phyloP scores from a whole-genome alignment of 2,888 invertebrate genomes.

The Trissolcus japonicus region DNA sequence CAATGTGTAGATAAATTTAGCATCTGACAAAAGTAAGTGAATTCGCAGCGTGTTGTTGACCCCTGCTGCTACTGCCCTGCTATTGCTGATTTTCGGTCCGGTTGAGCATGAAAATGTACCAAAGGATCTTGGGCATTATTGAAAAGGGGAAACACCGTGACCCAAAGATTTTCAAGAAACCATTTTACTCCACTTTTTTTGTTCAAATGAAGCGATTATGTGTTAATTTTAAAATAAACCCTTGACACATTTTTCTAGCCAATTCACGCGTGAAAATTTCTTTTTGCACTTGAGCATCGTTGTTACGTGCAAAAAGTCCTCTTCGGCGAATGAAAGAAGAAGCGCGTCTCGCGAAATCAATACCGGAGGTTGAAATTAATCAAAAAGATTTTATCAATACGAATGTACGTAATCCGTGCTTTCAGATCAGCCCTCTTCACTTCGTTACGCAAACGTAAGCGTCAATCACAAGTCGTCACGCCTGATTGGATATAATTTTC shows the following conservation, averaged over 20 bases:
- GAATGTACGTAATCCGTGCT: slow-evolving; percentile 18
- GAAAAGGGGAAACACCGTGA: slow-evolving; percentile 41
- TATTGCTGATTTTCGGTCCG: slow-evolving; percentile 53
- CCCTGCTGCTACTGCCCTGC: slow-evolving; percentile 43
- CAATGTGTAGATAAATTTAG: slow-evolving; percentile 39
- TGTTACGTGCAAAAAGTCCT: slow-evolving; percentile 1
- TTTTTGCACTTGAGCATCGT: slow-evolving; percentile 4
- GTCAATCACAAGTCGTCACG: slow-evolving; percentile 16
- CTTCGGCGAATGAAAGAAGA: neutral
- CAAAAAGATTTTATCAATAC: slow-evolving; percentile 4
- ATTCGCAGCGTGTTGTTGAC: slow-evolving; percentile 41
- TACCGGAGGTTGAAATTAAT: slow-evolving; percentile 1
- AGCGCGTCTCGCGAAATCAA: slow-evolving; percentile 9
- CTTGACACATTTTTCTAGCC: slow-evolving; percentile 41
- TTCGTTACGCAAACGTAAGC: slow-evolving; percentile 5
- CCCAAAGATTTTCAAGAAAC: slow-evolving; percentile 54
- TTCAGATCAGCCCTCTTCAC: slow-evolving; percentile 6
- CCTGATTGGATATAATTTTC: slow-evolving; percentile 14
- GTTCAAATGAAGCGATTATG: slow-evolving; percentile 48
- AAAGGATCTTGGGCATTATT: slow-evolving; percentile 56
- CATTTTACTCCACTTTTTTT: slow-evolving; percentile 43
- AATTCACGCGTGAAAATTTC: slow-evolving; percentile 32
- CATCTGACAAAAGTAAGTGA: slow-evolving; percentile 36
- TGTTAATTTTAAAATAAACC: slow-evolving; percentile 42
- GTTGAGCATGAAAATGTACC: slow-evolving; percentile 56